Conservation (phyloP, 1,140 invertebrate genomes). For the Capitella teleta region DNA sequence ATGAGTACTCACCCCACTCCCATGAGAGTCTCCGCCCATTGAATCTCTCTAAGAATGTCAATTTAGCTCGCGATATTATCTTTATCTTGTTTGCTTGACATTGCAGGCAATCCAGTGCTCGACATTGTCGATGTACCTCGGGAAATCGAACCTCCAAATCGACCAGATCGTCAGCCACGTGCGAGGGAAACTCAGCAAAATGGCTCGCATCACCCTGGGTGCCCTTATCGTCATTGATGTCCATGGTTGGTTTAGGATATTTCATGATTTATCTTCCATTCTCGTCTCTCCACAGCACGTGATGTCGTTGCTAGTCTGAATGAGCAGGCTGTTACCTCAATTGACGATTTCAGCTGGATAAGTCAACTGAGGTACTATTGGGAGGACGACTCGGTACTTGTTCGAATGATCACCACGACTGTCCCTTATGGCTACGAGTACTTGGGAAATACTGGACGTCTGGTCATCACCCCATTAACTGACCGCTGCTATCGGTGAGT, state of each 20-base stretch:
- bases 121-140: too few relatives aligned
- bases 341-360: conserved; percentile 40
- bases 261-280: neutral
- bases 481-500: conserved; percentile 30
- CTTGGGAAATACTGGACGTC: conserved; percentile 37
- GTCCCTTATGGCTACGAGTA: conserved; percentile 44
- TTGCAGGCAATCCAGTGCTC: too few relatives aligned
- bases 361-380: conserved; percentile 41
- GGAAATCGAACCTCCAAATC: conserved; percentile 38
- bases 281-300: conserved; percentile 53
- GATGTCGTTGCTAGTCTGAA: conserved; percentile 56
- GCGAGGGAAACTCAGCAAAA: conserved; percentile 34
- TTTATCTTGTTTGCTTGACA: too few relatives aligned
- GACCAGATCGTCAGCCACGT: conserved; percentile 39
- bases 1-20: too few relatives aligned
- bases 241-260: conserved; percentile 32
- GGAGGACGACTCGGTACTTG: conserved; percentile 32
- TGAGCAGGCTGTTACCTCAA: conserved; percentile 18
- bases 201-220: conserved; percentile 39
- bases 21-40: too few relatives aligned
- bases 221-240: conserved; percentile 44
- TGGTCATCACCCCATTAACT: conserved; percentile 42
- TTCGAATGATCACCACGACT: conserved; percentile 40
- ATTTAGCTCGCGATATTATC: too few relatives aligned
- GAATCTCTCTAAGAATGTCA: too few relatives aligned